Evolutionary conservation across 2,888 invertebrate species (phyloP), one percentile per base, ranked within the genome.

Genomic region (Ceraclea dissimilis): DNA sequence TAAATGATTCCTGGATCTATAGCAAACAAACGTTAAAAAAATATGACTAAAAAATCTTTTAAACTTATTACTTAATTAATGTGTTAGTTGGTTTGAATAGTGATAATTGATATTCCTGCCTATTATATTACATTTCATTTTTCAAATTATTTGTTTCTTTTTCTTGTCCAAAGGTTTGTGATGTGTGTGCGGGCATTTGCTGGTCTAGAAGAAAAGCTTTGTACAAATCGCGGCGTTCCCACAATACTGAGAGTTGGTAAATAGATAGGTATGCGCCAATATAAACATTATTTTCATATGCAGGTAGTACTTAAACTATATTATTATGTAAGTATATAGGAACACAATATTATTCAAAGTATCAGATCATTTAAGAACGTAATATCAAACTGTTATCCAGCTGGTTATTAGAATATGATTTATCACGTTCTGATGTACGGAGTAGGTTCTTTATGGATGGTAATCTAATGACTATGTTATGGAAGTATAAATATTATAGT

Each of bases 351-450:
- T n/a, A 39, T 39, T 39, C 13, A 39, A 8, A 39, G 5, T 39
- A 26, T 26, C 26, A 26, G n/a, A 39, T 16, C 16, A 39, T 39
- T 13, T 39, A 39, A 39, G 39, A 4, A 16, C n/a, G 2, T 39
- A 39, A n/a, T 16, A n/a, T 39, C 16, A 39, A n/a, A 13, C 47
- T 11, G 47, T 20, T 20, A 11, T 50, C 56, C 54, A 53, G 52
- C 52, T 56, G 50, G 56, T 54, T 54, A 56, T 59, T 56, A 59
- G 56, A 49, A 39, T 56, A 49, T 60, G 60, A 60, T 60, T 60
- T 60, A 60, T 60, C 54, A 57, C 51, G 59, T 53, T 59, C 4
- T 20, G 18, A 47, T 39, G 47, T 47, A 47, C 46, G 39, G 49
- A 19, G 43, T 49, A 46, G 22, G 51, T 50, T 49, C 54, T 53